Conservation (phyloP, 2,113 vertebrate genomes). For the Bujurquina vittata region DNA sequence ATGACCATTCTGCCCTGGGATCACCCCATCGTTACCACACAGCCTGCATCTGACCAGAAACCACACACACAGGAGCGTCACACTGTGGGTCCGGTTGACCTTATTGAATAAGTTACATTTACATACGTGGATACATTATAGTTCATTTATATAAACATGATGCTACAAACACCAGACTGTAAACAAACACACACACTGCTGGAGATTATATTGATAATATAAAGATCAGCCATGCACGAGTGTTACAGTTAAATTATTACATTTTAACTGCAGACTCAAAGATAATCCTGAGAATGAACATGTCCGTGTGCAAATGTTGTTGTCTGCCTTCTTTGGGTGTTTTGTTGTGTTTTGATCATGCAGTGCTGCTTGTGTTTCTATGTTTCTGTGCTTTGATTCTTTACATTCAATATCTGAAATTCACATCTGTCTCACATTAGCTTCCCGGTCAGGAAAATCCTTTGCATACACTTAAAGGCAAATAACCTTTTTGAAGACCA, state of each 20-base stretch:
- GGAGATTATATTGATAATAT: neutral
- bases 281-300: neutral
- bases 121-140: neutral
- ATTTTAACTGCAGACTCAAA: neutral
- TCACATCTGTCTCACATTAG: neutral
- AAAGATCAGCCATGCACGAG: neutral
- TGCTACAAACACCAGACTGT: neutral
- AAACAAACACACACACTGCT: neutral
- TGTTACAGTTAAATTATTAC: neutral
- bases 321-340: accelerated
- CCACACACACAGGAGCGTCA: neutral
- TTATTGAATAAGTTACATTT: neutral
- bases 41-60: neutral
- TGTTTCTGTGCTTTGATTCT: neutral
- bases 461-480: neutral
- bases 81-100: neutral
- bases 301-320: neutral
- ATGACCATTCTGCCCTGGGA: neutral
- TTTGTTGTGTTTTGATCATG: neutral
- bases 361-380: neutral
- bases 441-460: neutral
- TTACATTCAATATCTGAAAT: neutral
- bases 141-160: neutral
- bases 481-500: neutral
- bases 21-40: neutral